Base-by-base conservation (phyloP, 2,797 vertebrate genomes). In the Tragopan temminckii region DNA sequence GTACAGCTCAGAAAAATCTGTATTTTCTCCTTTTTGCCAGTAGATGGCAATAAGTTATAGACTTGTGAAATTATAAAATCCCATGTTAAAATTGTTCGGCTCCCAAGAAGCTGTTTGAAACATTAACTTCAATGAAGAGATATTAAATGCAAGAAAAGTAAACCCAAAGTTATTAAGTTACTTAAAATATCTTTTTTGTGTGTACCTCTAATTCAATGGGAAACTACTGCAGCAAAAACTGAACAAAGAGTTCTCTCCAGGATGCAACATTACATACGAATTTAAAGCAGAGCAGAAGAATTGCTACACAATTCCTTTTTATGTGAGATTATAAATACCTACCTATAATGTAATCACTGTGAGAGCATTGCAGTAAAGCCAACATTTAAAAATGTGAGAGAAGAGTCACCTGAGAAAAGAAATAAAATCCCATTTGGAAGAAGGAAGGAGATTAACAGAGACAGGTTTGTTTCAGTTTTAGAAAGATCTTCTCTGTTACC, bases 1-100 rank as follows among this genome's bases (percentile, higher is more conserved):
- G 1, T 36, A 70, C 27, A 38, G 11, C 40, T 38, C 9, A n/a
- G 48, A 79, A 62, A 82, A 72, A 1, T 7, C 9, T 45, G 10
- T n/a, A 27, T 74, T 92, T 92, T 86, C 27, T 81, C 14, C 25
- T 17, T 82, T 93, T 80, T 76, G 29, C 55, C 97, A 93, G 80
- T 90, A 97, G 98, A 94, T 97, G 97, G 97, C 96, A 95, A 96
- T 98, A 92, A 95, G 68, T 66, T 90, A 93, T n/a, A 97, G 94
- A 91, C 19, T 20, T 86, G 70, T 64, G 38, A 57, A 91, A 38
- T 53, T 90, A 31, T 11, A 53, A 7, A 62, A 19, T 31, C 29
- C 35, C 24, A 23, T 27, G 83, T 88, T 67, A 74, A 74, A 76
- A 15, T 19, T 14, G 13, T 21, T 84, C 88, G 92, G 90, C 74